phyloP scores from a whole-genome alignment of 2,888 invertebrate genomes.

The Deroplatys truncata region DNA sequence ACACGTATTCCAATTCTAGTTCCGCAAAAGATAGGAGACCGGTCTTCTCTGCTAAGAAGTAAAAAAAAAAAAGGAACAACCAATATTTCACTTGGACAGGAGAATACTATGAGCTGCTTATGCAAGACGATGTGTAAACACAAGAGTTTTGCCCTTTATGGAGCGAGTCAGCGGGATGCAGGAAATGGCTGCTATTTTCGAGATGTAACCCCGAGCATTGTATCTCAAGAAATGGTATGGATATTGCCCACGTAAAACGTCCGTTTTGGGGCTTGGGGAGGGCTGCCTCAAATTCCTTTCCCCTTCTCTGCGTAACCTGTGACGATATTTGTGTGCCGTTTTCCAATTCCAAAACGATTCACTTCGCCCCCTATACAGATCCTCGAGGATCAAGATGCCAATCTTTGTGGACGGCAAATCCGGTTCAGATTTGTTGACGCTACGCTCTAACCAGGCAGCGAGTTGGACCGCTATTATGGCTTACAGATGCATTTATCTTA shows the following conservation, averaged over 20 bases:
- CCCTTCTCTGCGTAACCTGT: not conserved
- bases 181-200: slow-evolving; percentile 28
- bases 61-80: no score
- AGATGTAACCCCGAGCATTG: slow-evolving; percentile 21
- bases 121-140: slow-evolving; percentile 12
- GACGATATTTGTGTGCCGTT: slow-evolving; percentile 1
- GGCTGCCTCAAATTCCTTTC: not conserved
- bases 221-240: slow-evolving; percentile 31
- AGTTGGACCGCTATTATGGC: no score
- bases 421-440: no score
- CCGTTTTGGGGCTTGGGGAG: slow-evolving; percentile 32
- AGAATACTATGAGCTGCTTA: not conserved
- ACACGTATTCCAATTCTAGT: no score
- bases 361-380: not conserved
- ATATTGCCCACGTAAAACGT: slow-evolving; percentile 36
- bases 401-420: not conserved
- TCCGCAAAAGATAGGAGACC: no score
- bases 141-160: slow-evolving; percentile 4
- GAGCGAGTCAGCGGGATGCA: not conserved
- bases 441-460: no score
- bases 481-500: no score
- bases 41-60: no score
- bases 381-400: not conserved
- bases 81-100: not conserved
- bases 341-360: not conserved